Percentiles rank a stretch among this genome's conserved stretches.
Conservation (phyloP, 2,888 invertebrate genomes). For the Standfussiana lucernea region DNA sequence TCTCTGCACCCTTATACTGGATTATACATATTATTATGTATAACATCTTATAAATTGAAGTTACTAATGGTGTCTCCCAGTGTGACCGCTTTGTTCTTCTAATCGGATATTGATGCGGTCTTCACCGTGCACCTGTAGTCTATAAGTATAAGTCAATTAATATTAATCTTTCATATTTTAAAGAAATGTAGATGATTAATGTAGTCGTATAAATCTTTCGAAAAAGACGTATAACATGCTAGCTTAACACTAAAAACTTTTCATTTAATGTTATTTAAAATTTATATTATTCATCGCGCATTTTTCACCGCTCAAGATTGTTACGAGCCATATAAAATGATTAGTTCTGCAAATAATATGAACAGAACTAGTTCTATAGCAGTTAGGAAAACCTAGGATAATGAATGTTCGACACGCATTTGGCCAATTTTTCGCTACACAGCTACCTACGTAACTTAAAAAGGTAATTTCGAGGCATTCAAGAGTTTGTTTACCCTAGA, state of each 20-base stretch:
- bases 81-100: background rate
- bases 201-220: background rate
- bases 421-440: conserved; percentile 47
- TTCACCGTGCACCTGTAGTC: no score
- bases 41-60: background rate
- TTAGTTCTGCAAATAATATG: conserved; percentile 45
- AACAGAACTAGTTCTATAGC: conserved; percentile 24
- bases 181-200: background rate
- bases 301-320: conserved; percentile 28
- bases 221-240: background rate
- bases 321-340: conserved; percentile 41
- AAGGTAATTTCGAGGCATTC: conserved; percentile 37
- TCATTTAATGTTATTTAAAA: conserved; percentile 1
- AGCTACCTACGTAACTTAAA: conserved; percentile 1
- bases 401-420: conserved; percentile 61
- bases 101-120: background rate
- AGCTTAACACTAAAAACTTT: background rate
- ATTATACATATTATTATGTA: no score
- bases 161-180: background rate
- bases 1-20: no score
- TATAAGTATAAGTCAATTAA: no score
- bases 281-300: background rate
- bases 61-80: background rate
- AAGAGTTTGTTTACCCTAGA: conserved; percentile 33
- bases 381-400: conserved; percentile 40